Base-by-base conservation (phyloP, 2,888 invertebrate species). In the Myathropa florea region DNA sequence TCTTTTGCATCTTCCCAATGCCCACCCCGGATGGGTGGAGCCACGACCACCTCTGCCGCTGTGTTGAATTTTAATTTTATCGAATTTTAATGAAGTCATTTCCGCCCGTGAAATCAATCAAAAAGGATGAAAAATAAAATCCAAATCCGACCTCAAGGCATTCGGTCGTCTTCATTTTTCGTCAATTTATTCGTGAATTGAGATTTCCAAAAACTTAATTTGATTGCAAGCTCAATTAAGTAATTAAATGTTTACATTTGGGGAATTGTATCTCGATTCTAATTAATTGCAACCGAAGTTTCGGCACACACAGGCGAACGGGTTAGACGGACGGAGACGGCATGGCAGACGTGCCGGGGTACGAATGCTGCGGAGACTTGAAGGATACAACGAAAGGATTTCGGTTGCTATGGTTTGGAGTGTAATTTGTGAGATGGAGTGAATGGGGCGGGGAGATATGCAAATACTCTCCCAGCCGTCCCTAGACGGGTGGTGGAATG, bases 221-320 rank as follows among this genome's bases (percentile, higher is more conserved):
- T 83, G 86, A 86, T 86, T 86, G 86, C 86, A 78, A 64, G 86
- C 86, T 86, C 86, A 86, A 86, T 86, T 86, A 86, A 83, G 86
- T 86, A 86, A 86, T 86, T 83, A 86, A 86, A 86, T 83, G 86
- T 86, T 86, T 86, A 61, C 86, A 46, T 83, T 79, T 83, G 75
- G 83, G 78, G 86, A 79, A 86, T 86, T 79, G 83, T 83, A 86
- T 86, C 67, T 75, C 79, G 36, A 83, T 71, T 86, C 65, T 79
- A 86, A 86, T 86, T 83, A 86, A 86, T 86, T 86, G 82, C 83
- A 75, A 71, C 60, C 28, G 70, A 86, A 79, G 70, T 78, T 83
- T 75, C 65, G 26, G 55, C 24, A 24, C 24, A 24, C 24, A 24
- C 24, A 24, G 57, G 24, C 57, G 57, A 57, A 57, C 24, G 57